phyloP scores from a whole-genome alignment of 2,888 invertebrate species.

The Lepidochitona cinerea region DNA sequence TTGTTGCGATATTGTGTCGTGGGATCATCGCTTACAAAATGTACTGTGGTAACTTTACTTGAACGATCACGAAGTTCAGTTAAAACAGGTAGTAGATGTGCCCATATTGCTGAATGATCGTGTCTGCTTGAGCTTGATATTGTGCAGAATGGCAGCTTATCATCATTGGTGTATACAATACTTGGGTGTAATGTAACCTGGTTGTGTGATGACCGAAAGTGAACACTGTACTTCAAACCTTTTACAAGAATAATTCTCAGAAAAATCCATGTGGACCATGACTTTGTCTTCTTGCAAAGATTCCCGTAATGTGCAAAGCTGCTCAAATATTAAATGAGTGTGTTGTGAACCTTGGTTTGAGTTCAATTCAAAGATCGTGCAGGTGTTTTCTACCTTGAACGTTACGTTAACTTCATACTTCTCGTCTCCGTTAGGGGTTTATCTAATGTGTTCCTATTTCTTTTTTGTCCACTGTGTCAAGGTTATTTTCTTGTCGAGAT shows the following conservation, averaged over 20 bases:
- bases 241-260: slow-evolving; percentile 65
- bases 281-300: slow-evolving; percentile 32
- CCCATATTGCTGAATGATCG: slow-evolving; percentile 65
- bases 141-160: slow-evolving; percentile 41
- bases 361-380: background rate
- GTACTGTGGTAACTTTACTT: slow-evolving; percentile 10
- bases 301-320: slow-evolving; percentile 15
- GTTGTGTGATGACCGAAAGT: too few relatives aligned
- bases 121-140: slow-evolving; percentile 56
- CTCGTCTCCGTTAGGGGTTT: background rate
- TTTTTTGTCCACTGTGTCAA: background rate
- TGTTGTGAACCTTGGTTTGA: background rate
- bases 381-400: slow-evolving; percentile 14
- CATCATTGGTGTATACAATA: slow-evolving; percentile 53
- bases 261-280: slow-evolving; percentile 61
- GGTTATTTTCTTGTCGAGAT: too few relatives aligned
- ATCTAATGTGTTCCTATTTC: background rate
- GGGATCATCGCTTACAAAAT: slow-evolving; percentile 64
- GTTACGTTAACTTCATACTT: slow-evolving; percentile 15
- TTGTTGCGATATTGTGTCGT: slow-evolving; percentile 66
- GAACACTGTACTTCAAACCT: slow-evolving; percentile 61
- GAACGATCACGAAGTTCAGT: background rate
- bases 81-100: slow-evolving; percentile 61
- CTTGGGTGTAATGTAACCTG: slow-evolving; percentile 67
- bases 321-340: slow-evolving; percentile 22